Percentiles rank a stretch among this genome's conserved stretches.
Evolutionary conservation across 2,888 invertebrate species (phyloP).

Genomic region (Deilephila porcellus): DNA sequence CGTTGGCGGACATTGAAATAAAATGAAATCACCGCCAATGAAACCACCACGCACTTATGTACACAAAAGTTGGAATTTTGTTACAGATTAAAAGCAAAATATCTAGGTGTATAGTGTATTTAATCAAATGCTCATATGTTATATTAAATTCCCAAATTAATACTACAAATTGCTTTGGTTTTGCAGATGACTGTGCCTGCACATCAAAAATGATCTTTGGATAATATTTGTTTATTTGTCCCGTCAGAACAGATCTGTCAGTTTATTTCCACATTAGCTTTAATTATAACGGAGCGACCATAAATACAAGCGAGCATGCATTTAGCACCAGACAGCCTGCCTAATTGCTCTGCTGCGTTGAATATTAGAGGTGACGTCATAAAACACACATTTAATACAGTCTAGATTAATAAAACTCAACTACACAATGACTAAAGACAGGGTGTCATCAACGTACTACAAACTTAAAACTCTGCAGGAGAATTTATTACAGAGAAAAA

Average conservation of each 20-base stretch:
- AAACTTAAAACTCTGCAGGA: background rate
- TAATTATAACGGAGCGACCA: conserved; percentile 35
- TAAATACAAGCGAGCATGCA: conserved; percentile 28
- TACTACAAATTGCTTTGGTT: no score
- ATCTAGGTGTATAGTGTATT: no score
- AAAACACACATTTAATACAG: background rate
- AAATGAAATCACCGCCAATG: no score
- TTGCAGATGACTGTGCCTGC: no score
- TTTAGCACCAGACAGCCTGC: conserved; percentile 21
- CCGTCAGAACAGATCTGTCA: conserved; percentile 33
- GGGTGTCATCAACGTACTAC: background rate
- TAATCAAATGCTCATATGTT: no score
- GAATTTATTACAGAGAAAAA: background rate
- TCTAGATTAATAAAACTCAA: background rate
- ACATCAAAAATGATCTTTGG: background rate
- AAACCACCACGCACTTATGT: no score
- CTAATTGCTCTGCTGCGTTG: background rate
- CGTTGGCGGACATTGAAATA: no score
- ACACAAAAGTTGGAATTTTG: no score
- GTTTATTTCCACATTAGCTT: conserved; percentile 40
- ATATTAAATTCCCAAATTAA: no score
- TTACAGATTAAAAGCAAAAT: no score
- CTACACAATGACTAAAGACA: background rate
- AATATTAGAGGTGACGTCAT: conserved; percentile 1
- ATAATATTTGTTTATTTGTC: background rate